A percentile compares a stretch with the other conserved stretches of the same genome.
Conservation (phyloP, 2,888 invertebrate genomes). For the Coenonympha arcania region DNA sequence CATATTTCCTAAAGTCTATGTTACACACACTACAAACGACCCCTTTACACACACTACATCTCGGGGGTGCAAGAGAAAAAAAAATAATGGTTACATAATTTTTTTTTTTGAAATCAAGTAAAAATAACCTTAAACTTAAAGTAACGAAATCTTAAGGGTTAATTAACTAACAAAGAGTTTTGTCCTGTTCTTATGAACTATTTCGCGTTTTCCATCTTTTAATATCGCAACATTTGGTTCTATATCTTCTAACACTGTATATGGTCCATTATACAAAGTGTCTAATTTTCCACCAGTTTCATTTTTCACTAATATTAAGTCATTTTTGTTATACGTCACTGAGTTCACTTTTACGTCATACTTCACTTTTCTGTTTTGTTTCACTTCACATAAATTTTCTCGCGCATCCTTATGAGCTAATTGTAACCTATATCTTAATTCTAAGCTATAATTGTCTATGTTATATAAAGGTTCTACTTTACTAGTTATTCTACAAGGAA, state of each 20-base stretch:
- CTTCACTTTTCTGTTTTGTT: constrained; percentile 9
- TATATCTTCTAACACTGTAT: background rate
- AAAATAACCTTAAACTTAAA: no score
- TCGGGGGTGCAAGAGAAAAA: no score
- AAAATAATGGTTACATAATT: no score
- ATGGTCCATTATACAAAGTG: background rate
- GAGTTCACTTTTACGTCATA: constrained; percentile 12
- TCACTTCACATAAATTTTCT: constrained; percentile 2
- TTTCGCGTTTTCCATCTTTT: background rate
- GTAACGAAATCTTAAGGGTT: no score
- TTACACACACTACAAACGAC: no score
- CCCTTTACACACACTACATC: no score
- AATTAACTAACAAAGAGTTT: no score
- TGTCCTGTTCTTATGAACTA: no score
- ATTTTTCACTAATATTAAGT: constrained; percentile 13
- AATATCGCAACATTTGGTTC: background rate
- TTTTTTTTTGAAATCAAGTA: no score
- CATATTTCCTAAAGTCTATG: no score
- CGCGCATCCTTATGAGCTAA: constrained; percentile 16
- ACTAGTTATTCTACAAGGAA: constrained; percentile 1
- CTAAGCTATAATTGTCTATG: constrained; percentile 11
- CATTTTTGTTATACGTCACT: constrained; percentile 11
- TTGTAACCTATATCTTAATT: no score
- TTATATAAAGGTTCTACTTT: constrained; percentile 15
- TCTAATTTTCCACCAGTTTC: background rate